phyloP scores from a whole-genome alignment of 2,888 invertebrate genomes.

The Leptopilina drosophilae region DNA sequence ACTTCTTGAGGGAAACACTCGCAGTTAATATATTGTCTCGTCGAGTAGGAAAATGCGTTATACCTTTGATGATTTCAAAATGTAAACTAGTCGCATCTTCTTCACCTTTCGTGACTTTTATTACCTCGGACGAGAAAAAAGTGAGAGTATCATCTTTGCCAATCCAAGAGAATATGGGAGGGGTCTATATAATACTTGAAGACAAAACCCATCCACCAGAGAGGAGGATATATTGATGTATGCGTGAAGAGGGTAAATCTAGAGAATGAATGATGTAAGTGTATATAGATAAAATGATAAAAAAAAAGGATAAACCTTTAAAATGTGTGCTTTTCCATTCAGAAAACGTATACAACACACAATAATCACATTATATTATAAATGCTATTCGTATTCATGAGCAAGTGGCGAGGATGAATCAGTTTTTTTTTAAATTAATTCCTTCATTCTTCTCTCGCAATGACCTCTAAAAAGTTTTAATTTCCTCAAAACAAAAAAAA shows the following conservation, averaged over 20 bases:
- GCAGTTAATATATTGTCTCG: background rate
- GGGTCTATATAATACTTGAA: conserved; percentile 44
- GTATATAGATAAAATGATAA: background rate
- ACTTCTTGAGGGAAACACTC: background rate
- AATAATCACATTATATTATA: background rate
- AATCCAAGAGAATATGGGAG: conserved; percentile 44
- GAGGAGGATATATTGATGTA: background rate
- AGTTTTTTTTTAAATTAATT: background rate
- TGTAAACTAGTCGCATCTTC: conserved; percentile 56
- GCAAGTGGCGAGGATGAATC: conserved; percentile 5
- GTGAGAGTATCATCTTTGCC: conserved; percentile 53
- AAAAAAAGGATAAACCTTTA: background rate
- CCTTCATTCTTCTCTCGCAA: background rate
- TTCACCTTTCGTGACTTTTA: conserved; percentile 57
- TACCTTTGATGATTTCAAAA: conserved; percentile 51
- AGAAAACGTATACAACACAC: conserved; percentile 4
- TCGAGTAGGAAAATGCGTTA: conserved; percentile 23
- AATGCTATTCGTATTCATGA: background rate
- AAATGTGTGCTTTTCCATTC: conserved; percentile 30
- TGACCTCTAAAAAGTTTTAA: background rate
- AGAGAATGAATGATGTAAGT: conserved; percentile 18
- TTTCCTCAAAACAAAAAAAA: conserved; percentile 3
- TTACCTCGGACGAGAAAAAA: conserved; percentile 54
- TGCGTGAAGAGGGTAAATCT: conserved; percentile 23
- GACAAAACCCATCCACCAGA: conserved; percentile 15